Evolutionary conservation across 2,888 invertebrate species (phyloP).

Genomic region (Elegia similella): DNA sequence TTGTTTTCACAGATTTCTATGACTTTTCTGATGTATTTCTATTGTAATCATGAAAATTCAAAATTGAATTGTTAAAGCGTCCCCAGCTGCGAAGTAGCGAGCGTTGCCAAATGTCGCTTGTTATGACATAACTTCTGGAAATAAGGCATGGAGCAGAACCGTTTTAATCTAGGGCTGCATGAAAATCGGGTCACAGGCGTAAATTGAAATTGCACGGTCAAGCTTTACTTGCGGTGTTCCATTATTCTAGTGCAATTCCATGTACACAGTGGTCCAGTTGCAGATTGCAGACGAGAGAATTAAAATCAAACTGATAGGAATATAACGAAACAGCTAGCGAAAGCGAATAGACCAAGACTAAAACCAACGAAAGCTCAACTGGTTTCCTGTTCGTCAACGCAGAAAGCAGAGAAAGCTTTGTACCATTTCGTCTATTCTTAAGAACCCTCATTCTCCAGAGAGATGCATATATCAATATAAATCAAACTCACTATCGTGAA

Average conservation of each 20-base stretch:
- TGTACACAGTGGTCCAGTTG: neutral
- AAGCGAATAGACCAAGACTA: too few relatives aligned
- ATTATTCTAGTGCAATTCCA: neutral
- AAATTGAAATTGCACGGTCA: conserved; percentile 12
- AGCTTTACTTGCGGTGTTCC: neutral
- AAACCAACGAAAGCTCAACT: too few relatives aligned
- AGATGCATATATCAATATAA: too few relatives aligned
- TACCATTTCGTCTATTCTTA: too few relatives aligned
- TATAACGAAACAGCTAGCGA: neutral
- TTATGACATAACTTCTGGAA: conserved; percentile 8
- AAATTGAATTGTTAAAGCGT: neutral
- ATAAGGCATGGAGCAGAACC: conserved; percentile 9
- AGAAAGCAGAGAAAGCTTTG: too few relatives aligned
- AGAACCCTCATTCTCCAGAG: too few relatives aligned
- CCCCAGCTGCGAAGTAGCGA: conserved; percentile 4
- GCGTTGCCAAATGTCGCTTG: conserved; percentile 8
- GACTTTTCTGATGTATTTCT: too few relatives aligned
- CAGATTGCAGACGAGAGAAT: neutral
- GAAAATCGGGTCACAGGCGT: conserved; percentile 14
- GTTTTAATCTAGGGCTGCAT: conserved; percentile 5
- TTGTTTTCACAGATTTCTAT: neutral
- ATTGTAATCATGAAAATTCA: neutral
- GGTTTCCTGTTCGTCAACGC: too few relatives aligned
- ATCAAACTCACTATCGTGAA: too few relatives aligned
- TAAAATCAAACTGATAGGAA: neutral